Conservation (phyloP, 2,113 vertebrate species). For the Myotis brandtii region DNA sequence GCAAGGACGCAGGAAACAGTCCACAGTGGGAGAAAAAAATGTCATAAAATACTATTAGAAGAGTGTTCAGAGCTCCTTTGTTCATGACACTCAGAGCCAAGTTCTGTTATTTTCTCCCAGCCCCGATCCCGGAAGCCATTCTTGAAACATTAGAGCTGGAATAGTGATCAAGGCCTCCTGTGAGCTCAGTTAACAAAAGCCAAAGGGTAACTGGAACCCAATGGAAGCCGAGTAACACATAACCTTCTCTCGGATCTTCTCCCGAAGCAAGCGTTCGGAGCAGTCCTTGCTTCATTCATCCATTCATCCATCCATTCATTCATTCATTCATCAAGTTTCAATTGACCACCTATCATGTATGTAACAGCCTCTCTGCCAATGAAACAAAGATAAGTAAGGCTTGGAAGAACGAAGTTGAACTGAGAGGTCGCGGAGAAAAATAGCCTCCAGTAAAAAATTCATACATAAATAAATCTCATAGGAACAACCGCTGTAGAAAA, state of each 20-base stretch:
- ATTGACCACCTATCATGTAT: neutral
- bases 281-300: neutral
- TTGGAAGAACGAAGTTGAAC: neutral
- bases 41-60: neutral
- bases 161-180: conserved; percentile 21
- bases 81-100: conserved; percentile 39
- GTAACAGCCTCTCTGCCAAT: neutral
- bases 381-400: neutral
- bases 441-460: neutral
- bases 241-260: neutral
- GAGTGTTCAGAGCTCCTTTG: conserved; percentile 20
- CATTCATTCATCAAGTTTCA: neutral
- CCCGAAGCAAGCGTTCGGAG: neutral
- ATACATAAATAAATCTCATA: neutral
- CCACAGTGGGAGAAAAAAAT: neutral
- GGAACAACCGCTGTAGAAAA: neutral
- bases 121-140: neutral
- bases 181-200: neutral
- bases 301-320: neutral
- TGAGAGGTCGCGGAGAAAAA: neutral
- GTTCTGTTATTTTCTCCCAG: conserved; percentile 34
- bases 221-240: neutral
- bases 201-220: neutral
- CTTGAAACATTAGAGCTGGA: neutral
- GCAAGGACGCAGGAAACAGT: neutral